Percentiles rank a stretch among this genome's conserved stretches.
Evolutionary conservation across 2,888 invertebrate genomes (phyloP).

Genomic region (Empis livida): DNA sequence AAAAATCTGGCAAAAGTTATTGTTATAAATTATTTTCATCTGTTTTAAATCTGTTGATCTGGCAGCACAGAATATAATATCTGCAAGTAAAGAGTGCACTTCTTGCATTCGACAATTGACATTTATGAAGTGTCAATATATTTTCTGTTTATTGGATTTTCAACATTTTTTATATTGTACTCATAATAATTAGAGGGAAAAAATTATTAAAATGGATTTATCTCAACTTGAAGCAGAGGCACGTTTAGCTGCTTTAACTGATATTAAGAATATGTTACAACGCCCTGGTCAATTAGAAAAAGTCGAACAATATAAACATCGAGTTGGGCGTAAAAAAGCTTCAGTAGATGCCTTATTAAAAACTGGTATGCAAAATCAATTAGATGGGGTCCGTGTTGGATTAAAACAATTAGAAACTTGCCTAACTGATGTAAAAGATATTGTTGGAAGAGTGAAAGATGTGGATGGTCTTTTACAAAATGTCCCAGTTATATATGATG

Average conservation of each 20-base stretch:
- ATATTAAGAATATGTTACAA: slow-evolving; percentile 86
- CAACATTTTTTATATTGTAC: too few relatives aligned
- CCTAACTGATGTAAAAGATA: slow-evolving; percentile 69
- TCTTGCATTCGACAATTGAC: too few relatives aligned
- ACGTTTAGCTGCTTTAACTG: slow-evolving; percentile 62
- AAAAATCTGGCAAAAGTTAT: too few relatives aligned
- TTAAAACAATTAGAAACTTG: slow-evolving; percentile 80
- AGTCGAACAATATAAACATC: slow-evolving; percentile 39
- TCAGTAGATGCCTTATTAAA: slow-evolving; percentile 49
- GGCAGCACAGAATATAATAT: too few relatives aligned
- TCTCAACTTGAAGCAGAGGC: slow-evolving; percentile 66
- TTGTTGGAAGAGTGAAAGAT: slow-evolving; percentile 55
- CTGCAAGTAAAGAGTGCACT: too few relatives aligned
- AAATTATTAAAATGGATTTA: slow-evolving; percentile 37
- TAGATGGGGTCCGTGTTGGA: slow-evolving; percentile 92
- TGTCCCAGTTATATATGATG: slow-evolving; percentile 67
- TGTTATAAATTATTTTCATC: too few relatives aligned
- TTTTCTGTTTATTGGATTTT: too few relatives aligned
- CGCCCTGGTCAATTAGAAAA: slow-evolving; percentile 93
- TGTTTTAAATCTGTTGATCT: too few relatives aligned
- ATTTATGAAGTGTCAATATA: too few relatives aligned
- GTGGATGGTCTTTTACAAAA: slow-evolving; percentile 61
- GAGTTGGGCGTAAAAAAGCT: slow-evolving; percentile 32
- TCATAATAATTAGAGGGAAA: too few relatives aligned
- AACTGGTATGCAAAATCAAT: slow-evolving; percentile 96